Evolutionary conservation across 2,888 invertebrate genomes (phyloP), one percentile per base, ranked within the genome.

Genomic region (Drosophila stalkeri): DNA sequence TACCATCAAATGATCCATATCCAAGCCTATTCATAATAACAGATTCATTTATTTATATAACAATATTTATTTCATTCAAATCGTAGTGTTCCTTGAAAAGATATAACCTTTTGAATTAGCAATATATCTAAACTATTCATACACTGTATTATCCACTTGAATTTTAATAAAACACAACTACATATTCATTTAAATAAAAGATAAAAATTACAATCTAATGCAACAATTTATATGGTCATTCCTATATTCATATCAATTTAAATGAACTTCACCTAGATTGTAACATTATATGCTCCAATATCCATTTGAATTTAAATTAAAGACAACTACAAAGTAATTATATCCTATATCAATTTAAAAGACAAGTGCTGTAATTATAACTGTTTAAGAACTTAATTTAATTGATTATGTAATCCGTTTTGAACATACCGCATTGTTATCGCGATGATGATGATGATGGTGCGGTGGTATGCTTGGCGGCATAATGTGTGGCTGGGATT

Each of bases 401-500:
- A 31, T 27, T 20, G 1, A n/a, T 47, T 27, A 4, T n/a, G n/a
- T 31, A 18, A n/a, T 49, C 18, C 2, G 49, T 18, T 20, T 16
- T n/a, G 14, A 2, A 55, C 75, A 56, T 67, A 89, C 92, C 90
- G 91, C 91, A 85, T 91, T 93, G 78, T 91, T 84, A 37, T 89
- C 89, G 52, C 89, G 89, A 77, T 91, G 85, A 70, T 86, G 54
- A 27, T 54, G 90, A 69, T 90, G 87, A 66, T 87, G 87, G 73
- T 88, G 93, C 63, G 93, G 91, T 80, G 93, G 93, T 80, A 92
- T 91, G 75, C 90, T 91, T 67, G 93, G 93, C 80, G 93, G 92
- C 80, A 93, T 91, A 80, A 93, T 93, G 71, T 92, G 92, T 39
- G 93, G 92, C 77, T 92, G 93, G 64, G 93, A 92, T 85, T 92